Percentiles rank a stretch among this genome's conserved stretches.
Conservation (phyloP, 2,888 invertebrate genomes). For the Lacanobia oleracea region DNA sequence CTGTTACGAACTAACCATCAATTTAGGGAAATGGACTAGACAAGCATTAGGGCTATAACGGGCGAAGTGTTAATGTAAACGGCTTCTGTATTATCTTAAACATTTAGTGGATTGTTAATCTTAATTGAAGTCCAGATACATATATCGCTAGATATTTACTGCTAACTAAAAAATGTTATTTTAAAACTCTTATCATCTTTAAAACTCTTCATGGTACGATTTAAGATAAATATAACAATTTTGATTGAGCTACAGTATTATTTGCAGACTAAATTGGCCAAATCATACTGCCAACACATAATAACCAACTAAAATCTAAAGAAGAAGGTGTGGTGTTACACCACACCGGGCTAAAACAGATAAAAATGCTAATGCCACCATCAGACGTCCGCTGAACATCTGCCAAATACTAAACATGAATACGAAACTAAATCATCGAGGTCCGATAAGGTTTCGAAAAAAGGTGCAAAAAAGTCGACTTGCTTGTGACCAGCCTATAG, state of each 20-base stretch:
- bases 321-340: too few relatives aligned
- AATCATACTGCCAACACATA: slow-evolving; percentile 26
- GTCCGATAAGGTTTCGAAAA: slow-evolving; percentile 62
- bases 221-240: neutral
- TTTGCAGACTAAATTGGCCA: slow-evolving; percentile 7
- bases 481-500: slow-evolving; percentile 56
- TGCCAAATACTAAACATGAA: slow-evolving; percentile 67
- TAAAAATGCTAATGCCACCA: slow-evolving; percentile 60
- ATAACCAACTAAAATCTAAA: slow-evolving; percentile 37
- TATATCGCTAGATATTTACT: too few relatives aligned
- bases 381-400: slow-evolving; percentile 66
- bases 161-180: neutral
- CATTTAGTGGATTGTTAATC: slow-evolving; percentile 17
- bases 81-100: neutral
- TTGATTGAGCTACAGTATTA: neutral
- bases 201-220: neutral
- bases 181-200: neutral
- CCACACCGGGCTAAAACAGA: slow-evolving; percentile 47
- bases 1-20: slow-evolving; percentile 60
- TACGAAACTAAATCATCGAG: slow-evolving; percentile 65
- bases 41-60: slow-evolving; percentile 25
- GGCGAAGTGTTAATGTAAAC: slow-evolving; percentile 40
- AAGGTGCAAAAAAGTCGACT: slow-evolving; percentile 56
- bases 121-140: slow-evolving; percentile 19
- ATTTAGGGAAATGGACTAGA: slow-evolving; percentile 42